Evolutionary conservation across 2,888 invertebrate genomes (phyloP), one percentile per base, ranked within the genome.

Genomic region (Abrostola tripartita): DNA sequence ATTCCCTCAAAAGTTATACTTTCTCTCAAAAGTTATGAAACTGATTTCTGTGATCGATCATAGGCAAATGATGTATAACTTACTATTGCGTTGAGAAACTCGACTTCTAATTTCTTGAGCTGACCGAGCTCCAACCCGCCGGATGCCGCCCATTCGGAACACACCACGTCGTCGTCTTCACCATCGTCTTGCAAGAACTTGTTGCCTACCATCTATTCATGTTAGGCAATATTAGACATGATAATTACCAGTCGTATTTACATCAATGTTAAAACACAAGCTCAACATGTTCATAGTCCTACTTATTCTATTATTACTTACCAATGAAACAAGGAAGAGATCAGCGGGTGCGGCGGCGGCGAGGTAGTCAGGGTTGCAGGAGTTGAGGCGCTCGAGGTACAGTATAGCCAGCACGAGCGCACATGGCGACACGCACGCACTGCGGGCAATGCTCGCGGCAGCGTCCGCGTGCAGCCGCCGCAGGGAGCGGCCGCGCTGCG

Each of bases 111-210:
- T 86, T 96, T 94, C 88, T 98, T 98, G 61, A 99, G 95, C 80
- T 97, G 94, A 67, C 96, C 95, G 76, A 98, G 95, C 65, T 96
- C 96, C 78, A 98, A 92, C 66, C 97, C 96, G 11, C 97, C 98
- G 49, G 98, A 97, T 68, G 96, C 95, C 11, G 99, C 99, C 99
- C 99, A 99, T 92, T 99, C 98, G 62, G 97, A 96, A 86, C 98
- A 97, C 86, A 97, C 96, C 72, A 98, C 98, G 89, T 98, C 98
- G 85, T 98, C 98, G 72, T 98, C 97, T 86, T 98, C 98, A 47
- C 98, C 98, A 83, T 98, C 97, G 84, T 99, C 98, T 91, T 99
- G 98, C 79, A 98, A 94, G 91, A 98, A 99, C 95, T 99, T 99
- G 83, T 98, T 98, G 60, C 99, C 99, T 81, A 99, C 97, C 97